These are phyloP conservation scores for Drosophila anomelani DNA, from an alignment of 2,888 invertebrate species.

Conservation along the genomic window DNA sequence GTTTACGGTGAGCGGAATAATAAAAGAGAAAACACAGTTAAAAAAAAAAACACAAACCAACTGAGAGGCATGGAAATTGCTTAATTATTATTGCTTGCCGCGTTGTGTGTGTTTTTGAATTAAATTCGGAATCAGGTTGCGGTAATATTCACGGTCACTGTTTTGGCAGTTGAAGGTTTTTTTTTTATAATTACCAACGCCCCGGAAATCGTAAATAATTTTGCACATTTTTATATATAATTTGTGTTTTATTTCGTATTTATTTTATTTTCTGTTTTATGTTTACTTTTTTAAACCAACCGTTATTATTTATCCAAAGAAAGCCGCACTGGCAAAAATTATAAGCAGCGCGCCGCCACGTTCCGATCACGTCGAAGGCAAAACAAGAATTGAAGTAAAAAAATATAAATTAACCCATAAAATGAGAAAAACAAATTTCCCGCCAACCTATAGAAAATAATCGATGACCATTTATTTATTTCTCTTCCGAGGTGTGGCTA, in stretches of 20 bases:
- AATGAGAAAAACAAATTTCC: slow-evolving; percentile 9
- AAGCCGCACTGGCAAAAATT: not conserved
- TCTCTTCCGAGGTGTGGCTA: not conserved
- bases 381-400: slow-evolving; percentile 34
- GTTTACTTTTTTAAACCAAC: slow-evolving; percentile 47
- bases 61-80: slow-evolving; percentile 67
- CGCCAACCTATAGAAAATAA: not conserved
- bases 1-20: slow-evolving; percentile 37
- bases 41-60: not conserved
- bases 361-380: slow-evolving; percentile 39
- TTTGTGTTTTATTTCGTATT: not conserved
- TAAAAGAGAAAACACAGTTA: slow-evolving; percentile 41
- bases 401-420: not conserved
- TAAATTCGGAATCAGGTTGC: slow-evolving; percentile 24
- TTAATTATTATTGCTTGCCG: slow-evolving; percentile 67
- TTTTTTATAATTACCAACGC: slow-evolving; percentile 22
- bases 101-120: slow-evolving; percentile 43
- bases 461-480: not conserved
- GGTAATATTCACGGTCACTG: slow-evolving; percentile 66
- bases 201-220: slow-evolving; percentile 23
- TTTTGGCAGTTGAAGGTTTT: slow-evolving; percentile 56
- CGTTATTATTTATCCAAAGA: slow-evolving; percentile 40
- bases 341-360: slow-evolving; percentile 12
- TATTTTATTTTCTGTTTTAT: not conserved
- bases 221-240: not conserved